A percentile compares a stretch with the other conserved stretches of the same genome.
Conservation (phyloP, 2,797 vertebrate genomes). For the Sebastes reedi region DNA sequence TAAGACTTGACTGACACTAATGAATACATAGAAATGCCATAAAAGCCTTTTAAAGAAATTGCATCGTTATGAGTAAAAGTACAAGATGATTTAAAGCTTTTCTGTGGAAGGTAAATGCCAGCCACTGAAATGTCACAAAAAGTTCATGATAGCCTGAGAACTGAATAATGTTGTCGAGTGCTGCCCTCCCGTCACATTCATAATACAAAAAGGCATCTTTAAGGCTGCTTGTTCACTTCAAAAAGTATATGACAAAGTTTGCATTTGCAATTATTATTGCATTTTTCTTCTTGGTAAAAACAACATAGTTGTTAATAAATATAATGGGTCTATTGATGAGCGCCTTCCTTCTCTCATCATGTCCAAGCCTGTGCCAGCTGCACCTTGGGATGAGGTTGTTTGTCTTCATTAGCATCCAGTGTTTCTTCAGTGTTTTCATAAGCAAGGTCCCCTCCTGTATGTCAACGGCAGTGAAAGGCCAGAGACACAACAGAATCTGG, state of each 20-base stretch:
- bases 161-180: slow-evolving; percentile 16
- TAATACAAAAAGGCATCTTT: neutral
- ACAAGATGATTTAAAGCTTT: slow-evolving; percentile 28
- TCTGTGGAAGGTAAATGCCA: slow-evolving; percentile 49
- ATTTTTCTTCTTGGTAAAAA: neutral
- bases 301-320: slow-evolving; percentile 1
- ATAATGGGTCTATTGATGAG: slow-evolving; percentile 28
- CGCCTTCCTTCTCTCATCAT: slow-evolving; percentile 37
- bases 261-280: neutral
- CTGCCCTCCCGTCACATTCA: slow-evolving; percentile 14
- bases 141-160: slow-evolving; percentile 22
- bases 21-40: slow-evolving; percentile 34
- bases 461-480: slow-evolving; percentile 75
- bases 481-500: slow-evolving; percentile 78
- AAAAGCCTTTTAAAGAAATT: slow-evolving; percentile 45
- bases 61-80: slow-evolving; percentile 13
- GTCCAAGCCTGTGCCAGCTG: slow-evolving; percentile 66
- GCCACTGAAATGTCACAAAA: slow-evolving; percentile 49
- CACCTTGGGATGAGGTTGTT: slow-evolving; percentile 67
- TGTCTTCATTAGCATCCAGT: slow-evolving; percentile 78
- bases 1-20: slow-evolving; percentile 27
- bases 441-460: slow-evolving; percentile 72
- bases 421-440: slow-evolving; percentile 73
- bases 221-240: neutral
- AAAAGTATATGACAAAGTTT: neutral